These are phyloP conservation scores for Agonum fuliginosum DNA, from an alignment of 2,888 invertebrate species.

Conservation along the genomic window DNA sequence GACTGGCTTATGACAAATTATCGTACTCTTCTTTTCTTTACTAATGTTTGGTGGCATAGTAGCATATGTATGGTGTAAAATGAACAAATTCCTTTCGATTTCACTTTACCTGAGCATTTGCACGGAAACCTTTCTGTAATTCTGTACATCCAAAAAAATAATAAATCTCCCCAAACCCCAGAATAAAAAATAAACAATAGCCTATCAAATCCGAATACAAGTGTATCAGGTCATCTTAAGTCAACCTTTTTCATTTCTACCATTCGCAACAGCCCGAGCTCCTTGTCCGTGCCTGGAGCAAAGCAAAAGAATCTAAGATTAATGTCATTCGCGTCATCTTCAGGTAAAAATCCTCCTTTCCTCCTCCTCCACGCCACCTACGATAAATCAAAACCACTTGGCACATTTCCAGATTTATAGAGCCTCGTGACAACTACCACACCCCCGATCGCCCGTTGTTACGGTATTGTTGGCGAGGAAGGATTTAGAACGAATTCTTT, in stretches of 20 bases:
- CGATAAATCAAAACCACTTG: conserved; percentile 37
- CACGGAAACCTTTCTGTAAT: too few relatives aligned
- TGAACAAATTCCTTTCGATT: too few relatives aligned
- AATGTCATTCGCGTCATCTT: conserved; percentile 40
- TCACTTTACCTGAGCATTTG: too few relatives aligned
- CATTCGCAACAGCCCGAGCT: conserved; percentile 35
- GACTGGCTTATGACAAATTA: too few relatives aligned
- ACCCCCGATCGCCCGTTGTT: conserved; percentile 36
- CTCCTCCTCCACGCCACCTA: not conserved
- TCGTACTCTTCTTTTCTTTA: too few relatives aligned
- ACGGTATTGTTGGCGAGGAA: conserved; percentile 22
- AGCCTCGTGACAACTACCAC: conserved; percentile 27
- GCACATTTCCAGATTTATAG: conserved; percentile 43
- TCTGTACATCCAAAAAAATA: too few relatives aligned
- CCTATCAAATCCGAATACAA: conserved; percentile 23
- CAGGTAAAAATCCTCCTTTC: conserved; percentile 16
- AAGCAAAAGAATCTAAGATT: conserved; percentile 29
- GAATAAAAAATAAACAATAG: conserved; percentile 40
- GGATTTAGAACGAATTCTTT: conserved; percentile 33
- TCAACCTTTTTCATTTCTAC: not conserved
- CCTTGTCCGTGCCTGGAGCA: not conserved
- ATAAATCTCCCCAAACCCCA: not conserved
- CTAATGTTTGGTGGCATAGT: too few relatives aligned
- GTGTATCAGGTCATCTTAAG: conserved; percentile 32
- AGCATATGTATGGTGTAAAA: too few relatives aligned